A percentile compares a stretch with the other conserved stretches of the same genome.
phyloP scores from a whole-genome alignment of 2,888 invertebrate genomes.

The Myopa testacea region DNA sequence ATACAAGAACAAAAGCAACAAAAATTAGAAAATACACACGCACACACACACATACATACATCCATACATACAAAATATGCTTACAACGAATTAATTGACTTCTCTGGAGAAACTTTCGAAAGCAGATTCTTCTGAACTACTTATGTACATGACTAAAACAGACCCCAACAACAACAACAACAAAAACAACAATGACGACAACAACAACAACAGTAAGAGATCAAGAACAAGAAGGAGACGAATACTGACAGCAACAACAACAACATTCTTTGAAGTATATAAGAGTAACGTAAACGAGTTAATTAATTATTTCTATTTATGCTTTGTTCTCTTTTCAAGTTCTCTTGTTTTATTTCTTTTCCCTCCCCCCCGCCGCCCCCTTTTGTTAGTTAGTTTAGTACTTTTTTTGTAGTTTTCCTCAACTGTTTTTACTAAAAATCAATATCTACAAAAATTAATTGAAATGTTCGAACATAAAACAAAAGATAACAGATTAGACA shows the following conservation, averaged over 20 bases:
- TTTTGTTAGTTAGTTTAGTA: too few relatives aligned
- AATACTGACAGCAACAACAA: not conserved
- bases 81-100: constrained; percentile 19
- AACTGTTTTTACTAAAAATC: constrained; percentile 15
- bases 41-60: not conserved
- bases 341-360: not conserved
- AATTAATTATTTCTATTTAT: constrained; percentile 19
- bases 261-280: not conserved
- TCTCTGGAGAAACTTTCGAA: not conserved
- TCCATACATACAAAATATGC: not conserved
- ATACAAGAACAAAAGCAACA: not conserved
- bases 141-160: not conserved
- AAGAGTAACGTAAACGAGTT: not conserved
- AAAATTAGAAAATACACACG: not conserved
- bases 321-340: not conserved
- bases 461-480: not conserved
- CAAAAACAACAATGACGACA: not conserved
- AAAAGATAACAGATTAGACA: not conserved
- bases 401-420: not conserved
- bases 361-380: too few relatives aligned
- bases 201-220: not conserved
- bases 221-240: not conserved
- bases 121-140: not conserved
- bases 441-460: constrained; percentile 14
- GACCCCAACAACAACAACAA: not conserved